Base-by-base conservation (phyloP, 1,140 invertebrate genomes). In the Pseudomyrmex flavicornis region DNA sequence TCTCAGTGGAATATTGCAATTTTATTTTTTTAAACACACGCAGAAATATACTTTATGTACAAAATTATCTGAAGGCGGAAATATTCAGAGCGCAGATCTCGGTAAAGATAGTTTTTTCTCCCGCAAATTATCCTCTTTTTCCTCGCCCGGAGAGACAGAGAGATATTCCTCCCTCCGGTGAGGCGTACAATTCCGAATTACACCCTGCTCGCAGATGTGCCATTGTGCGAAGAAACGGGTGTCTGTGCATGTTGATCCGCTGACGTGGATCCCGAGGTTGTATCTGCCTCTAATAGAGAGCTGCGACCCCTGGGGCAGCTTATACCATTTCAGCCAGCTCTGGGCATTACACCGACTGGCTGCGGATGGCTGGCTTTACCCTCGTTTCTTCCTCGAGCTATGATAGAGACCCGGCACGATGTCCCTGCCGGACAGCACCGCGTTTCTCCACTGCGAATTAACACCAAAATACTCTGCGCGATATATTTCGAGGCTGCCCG, bases 301-400 rank as follows among this genome's bases (percentile, higher is more conserved):
- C 58, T 22, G 79, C 76, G 12, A 85, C 84, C 89, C 86, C 79
- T 59, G 82, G 82, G 89, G 88, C 86, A 80, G 84, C 54, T 90
- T 79, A 75, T 62, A 72, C 85, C 72, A 85, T 87, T 85, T 44
- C 56, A 66, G 9, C 22, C 46, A 58, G 82, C 82, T 35, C 84
- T 68, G 26, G 61, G 46, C 35, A 70, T 88, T 88, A 85, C 61
- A 58, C 26, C 82, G 15, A 70, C 61, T 35, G 35, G 35, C 35
- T 68, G 22, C 59, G 48, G 58, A 83, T 77, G 73, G 58, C 56
- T 66, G 61, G 58, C 83, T 48, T 17, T 72, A 54, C 62, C 75
- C 87, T 73, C 69, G 73, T 79, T 85, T 84, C 82, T 85, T 86
- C 73, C 59, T 46, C 76, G 65, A 82, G 58, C 80, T 48, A 86